Evolutionary conservation across 2,113 vertebrate genomes (phyloP).

Genomic region (Balaenoptera acutorostrata): DNA sequence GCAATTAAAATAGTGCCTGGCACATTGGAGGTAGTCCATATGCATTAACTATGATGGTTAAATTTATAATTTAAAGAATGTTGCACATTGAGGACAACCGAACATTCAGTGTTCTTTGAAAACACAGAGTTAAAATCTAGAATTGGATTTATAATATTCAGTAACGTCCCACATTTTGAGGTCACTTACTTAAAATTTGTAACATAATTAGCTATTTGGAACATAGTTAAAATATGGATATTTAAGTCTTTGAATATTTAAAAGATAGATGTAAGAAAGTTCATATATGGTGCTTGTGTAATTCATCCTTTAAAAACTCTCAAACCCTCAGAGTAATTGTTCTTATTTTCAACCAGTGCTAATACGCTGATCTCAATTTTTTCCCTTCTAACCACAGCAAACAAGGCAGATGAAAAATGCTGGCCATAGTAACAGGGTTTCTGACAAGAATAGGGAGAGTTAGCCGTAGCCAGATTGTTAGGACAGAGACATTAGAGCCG

Average conservation of each 20-base stretch:
- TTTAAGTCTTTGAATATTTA: background rate
- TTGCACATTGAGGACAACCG: background rate
- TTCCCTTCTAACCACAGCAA: background rate
- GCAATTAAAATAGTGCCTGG: background rate
- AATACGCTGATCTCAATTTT: background rate
- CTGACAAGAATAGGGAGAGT: background rate
- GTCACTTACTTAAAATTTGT: background rate
- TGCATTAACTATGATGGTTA: background rate
- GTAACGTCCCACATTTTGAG: background rate
- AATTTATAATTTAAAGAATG: background rate
- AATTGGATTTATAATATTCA: background rate
- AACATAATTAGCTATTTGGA: background rate
- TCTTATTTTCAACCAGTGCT: background rate
- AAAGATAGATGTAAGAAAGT: background rate
- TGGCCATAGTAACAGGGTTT: background rate
- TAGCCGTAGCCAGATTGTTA: background rate
- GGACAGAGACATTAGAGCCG: background rate
- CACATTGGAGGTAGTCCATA: background rate
- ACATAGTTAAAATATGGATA: background rate
- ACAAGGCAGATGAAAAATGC: background rate
- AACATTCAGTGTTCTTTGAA: background rate
- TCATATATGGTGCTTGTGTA: background rate
- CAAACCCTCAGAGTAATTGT: background rate
- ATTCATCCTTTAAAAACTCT: background rate
- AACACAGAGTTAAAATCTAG: background rate